phyloP scores from a whole-genome alignment of 2,113 vertebrate genomes.

The Naja naja region DNA sequence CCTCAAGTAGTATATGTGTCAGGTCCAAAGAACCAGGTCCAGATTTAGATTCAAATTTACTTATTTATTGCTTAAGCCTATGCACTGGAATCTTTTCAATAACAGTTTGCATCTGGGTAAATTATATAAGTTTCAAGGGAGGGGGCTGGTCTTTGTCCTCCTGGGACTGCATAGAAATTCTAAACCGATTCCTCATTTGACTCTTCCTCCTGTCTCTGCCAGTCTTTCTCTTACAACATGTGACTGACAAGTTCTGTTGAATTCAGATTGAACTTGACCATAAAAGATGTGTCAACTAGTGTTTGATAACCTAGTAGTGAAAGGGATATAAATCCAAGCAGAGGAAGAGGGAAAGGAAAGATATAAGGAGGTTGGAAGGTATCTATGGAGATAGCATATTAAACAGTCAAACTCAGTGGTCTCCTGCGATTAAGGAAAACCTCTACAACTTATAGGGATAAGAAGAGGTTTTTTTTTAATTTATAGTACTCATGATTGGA shows the following conservation, averaged over 20 bases:
- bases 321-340: constrained; percentile 1
- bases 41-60: neutral
- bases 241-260: neutral
- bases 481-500: neutral
- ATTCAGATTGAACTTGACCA: neutral
- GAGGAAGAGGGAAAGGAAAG: neutral
- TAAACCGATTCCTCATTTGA: neutral
- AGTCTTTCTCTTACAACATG: neutral
- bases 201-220: neutral
- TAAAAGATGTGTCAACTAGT: constrained; percentile 35
- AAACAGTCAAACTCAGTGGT: neutral
- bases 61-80: neutral
- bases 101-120: neutral
- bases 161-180: neutral
- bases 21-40: neutral
- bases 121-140: neutral
- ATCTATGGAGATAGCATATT: no score
- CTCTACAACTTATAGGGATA: neutral
- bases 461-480: neutral
- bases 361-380: neutral
- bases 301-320: constrained; percentile 35
- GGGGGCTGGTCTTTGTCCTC: neutral
- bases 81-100: neutral
- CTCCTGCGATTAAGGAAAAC: neutral
- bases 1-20: neutral